These are phyloP conservation scores for Piprites chloris DNA, from an alignment of 2,113 vertebrate species.

Conservation along the genomic window DNA sequence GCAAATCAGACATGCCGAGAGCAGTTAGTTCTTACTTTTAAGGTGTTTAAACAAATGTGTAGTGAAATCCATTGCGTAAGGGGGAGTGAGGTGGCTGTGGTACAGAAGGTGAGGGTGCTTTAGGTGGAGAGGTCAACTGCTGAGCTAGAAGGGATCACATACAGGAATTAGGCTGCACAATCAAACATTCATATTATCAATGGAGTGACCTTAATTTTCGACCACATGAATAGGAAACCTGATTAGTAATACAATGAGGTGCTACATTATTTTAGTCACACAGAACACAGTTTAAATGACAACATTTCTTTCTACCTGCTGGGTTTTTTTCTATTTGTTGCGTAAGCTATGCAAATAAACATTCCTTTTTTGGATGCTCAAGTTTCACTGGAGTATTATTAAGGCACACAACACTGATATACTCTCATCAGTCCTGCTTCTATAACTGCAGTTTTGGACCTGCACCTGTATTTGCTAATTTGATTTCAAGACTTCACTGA, in stretches of 20 bases:
- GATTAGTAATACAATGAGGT: not conserved
- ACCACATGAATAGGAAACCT: not conserved
- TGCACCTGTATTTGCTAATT: not conserved
- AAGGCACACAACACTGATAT: not conserved
- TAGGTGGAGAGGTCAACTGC: constrained; percentile 82
- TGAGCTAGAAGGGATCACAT: constrained; percentile 83
- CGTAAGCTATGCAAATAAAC: not conserved
- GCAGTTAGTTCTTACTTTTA: constrained; percentile 89
- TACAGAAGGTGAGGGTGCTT: constrained; percentile 82
- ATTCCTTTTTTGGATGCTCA: not conserved
- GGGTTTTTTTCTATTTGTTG: not conserved
- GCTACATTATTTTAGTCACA: not conserved
- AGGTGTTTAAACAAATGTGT: constrained; percentile 96
- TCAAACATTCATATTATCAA: constrained; percentile 11
- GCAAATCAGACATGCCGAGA: constrained; percentile 54
- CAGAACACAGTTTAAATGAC: not conserved
- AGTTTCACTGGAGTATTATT: not conserved
- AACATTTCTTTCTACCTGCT: not conserved
- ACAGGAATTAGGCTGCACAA: constrained; percentile 72
- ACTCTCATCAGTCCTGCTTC: not conserved
- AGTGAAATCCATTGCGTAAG: constrained; percentile 97
- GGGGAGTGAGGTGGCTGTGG: constrained; percentile 80
- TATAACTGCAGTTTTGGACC: not conserved
- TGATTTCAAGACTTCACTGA: not conserved
- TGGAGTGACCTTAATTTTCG: not conserved